Base-by-base conservation (phyloP, 2,888 invertebrate genomes). In the Hofmannophila pseudospretella region DNA sequence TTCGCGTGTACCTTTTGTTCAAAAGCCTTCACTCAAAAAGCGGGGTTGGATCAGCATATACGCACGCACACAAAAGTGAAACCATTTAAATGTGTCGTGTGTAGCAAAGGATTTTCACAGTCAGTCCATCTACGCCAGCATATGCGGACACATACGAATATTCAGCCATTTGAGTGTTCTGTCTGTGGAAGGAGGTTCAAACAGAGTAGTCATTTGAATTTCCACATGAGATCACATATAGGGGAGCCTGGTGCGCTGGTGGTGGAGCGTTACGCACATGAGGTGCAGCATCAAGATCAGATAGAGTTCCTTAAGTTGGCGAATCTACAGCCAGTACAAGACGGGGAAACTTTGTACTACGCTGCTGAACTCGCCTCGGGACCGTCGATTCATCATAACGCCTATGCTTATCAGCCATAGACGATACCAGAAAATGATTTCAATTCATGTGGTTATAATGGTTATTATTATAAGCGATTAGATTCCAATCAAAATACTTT, bases 71-170 rank as follows among this genome's bases (percentile, higher is more conserved):
- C 85, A 0, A 85, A 86, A 55, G 68, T 84, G 14, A 85, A 87
- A 34, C 87, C 87, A 0, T 87, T 82, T 43, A 76, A 72, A 39
- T 88, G 87, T 47, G 76, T 86, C 0, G 72, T 88, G 39, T 88
- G 87, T 43, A 67, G 62, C 41, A 85, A 84, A 42, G 71, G 77
- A 31, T 88, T 88, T 47, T 85, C 87, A 0, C 87, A 87, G 39
- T 85, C 86, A 0, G 85, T 87, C 1, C 87, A 87, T 41, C 59
- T 88, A 22, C 62, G 78, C 1, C 87, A 88, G 49, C 87, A 87
- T 50, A 87, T 88, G 87, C 63, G 87, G 0, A 85, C 85, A 0
- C 87, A 88, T 45, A 86, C 87, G 0, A 86, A 85, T 45, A 84
- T 86, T 31, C 86, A 86, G 44, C 87, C 87, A 0, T 88, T 86